Percentiles rank a stretch among this genome's conserved stretches.
phyloP scores from a whole-genome alignment of 2,113 vertebrate genomes.

The Albula goreensis region DNA sequence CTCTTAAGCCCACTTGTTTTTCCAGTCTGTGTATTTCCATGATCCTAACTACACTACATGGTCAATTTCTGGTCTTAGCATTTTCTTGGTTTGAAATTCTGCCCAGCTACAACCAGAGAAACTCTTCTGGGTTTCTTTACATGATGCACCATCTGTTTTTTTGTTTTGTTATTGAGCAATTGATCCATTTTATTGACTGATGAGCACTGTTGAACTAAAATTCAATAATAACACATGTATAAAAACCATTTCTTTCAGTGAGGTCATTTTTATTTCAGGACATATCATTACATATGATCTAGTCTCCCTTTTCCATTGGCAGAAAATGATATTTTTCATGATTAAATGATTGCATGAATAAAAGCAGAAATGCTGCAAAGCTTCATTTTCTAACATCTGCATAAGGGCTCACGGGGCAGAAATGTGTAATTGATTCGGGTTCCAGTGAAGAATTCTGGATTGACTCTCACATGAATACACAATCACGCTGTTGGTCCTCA shows the following conservation, averaged over 20 bases:
- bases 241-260: too few species aligned
- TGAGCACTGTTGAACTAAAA: too few species aligned
- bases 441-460: neutral
- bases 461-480: neutral
- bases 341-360: neutral
- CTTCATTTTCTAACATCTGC: neutral
- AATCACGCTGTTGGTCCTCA: conserved; percentile 39
- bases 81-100: too few species aligned
- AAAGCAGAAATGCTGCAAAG: neutral
- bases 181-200: too few species aligned
- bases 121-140: too few species aligned
- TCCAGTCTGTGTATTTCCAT: conserved; percentile 46
- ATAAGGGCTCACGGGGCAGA: neutral
- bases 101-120: too few species aligned
- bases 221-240: too few species aligned
- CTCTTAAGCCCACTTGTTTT: neutral
- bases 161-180: too few species aligned
- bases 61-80: too few species aligned
- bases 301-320: too few species aligned
- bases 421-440: neutral
- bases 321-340: too few species aligned
- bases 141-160: too few species aligned
- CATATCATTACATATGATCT: neutral
- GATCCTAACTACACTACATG: conserved; percentile 30
- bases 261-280: neutral